Evolutionary conservation across 2,888 invertebrate genomes (phyloP), one percentile per base, ranked within the genome.

Genomic region (Heliothis peltigera): DNA sequence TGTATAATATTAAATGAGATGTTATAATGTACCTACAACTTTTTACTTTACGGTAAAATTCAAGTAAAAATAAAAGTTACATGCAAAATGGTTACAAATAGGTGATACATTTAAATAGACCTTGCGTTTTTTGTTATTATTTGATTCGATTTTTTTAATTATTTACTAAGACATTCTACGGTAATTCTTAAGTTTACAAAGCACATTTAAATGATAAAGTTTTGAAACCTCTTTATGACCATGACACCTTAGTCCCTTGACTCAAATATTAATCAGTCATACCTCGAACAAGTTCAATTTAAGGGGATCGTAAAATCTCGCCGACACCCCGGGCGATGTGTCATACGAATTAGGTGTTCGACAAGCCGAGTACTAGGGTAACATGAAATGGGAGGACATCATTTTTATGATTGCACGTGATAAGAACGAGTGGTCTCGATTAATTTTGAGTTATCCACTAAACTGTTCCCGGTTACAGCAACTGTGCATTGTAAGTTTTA

Each of bases 251-350:
- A 72, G 65, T 81, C 78, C 77, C 81, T 56, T 63, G 75, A 66
- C 72, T 70, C 81, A 83, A 79, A 83, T 84, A 85, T 85, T 84
- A 86, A 86, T 83, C 82, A 81, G 75, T 55, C 64, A 70, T 64
- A 71, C 48, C 60, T 59, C 66, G 77, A 79, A 79, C 79, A 78
- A 79, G 80, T 84, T 82, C 76, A 75, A 81, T 82, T 83, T 82
- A 82, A 72, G 75, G 71, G 55, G 71, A 54, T 80, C 77, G 76
- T 82, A 80, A 83, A 82, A 80, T 73, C 77, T 73, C 70, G 53
- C 63, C 65, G 68, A 80, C 80, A 52, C 75, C 77, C 80, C 64
- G 72, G 74, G 75, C 71, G 77, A 80, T 81, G 68, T 77, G 81
- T 83, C 79, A 76, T 78, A 63, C 74, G 81, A 80, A 76, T 79